phyloP scores from a whole-genome alignment of 2,797 vertebrate species.

The Enteromius paludinosus region DNA sequence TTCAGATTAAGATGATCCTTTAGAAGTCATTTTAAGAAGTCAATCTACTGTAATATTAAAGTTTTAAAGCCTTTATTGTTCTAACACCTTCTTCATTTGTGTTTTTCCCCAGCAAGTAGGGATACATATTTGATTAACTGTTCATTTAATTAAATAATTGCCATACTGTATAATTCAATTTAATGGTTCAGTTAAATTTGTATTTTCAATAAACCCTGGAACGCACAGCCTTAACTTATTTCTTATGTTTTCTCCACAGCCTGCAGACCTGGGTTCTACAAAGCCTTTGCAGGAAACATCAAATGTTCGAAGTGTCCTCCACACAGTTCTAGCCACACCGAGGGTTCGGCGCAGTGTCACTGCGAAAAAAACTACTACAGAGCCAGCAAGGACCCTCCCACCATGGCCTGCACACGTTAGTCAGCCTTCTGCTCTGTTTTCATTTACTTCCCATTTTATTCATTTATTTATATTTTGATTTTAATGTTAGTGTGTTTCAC shows the following conservation, averaged over 20 bases:
- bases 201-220: not conserved
- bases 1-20: not conserved
- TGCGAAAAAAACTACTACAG: slow-evolving; percentile 96
- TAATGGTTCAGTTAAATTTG: not conserved
- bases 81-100: not conserved
- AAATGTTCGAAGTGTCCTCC: slow-evolving; percentile 96
- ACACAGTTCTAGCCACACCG: slow-evolving; percentile 88
- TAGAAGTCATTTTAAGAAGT: not conserved
- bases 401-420: slow-evolving; percentile 97
- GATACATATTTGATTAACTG: not conserved
- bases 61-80: not conserved
- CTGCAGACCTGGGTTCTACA: slow-evolving; percentile 94
- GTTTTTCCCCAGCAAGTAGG: not conserved
- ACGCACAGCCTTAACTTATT: not conserved
- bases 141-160: not conserved
- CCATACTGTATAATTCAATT: not conserved
- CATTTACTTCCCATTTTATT: not conserved
- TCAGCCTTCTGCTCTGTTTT: slow-evolving; percentile 33
- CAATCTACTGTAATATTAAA: not conserved
- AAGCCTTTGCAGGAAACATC: slow-evolving; percentile 92
- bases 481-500: not conserved
- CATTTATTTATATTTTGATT: not conserved
- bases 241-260: slow-evolving; percentile 74
- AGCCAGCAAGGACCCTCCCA: slow-evolving; percentile 91
- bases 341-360: slow-evolving; percentile 91